Evolutionary conservation across 2,113 vertebrate species (phyloP).

Genomic region (Urocynchramus pylzowi): DNA sequence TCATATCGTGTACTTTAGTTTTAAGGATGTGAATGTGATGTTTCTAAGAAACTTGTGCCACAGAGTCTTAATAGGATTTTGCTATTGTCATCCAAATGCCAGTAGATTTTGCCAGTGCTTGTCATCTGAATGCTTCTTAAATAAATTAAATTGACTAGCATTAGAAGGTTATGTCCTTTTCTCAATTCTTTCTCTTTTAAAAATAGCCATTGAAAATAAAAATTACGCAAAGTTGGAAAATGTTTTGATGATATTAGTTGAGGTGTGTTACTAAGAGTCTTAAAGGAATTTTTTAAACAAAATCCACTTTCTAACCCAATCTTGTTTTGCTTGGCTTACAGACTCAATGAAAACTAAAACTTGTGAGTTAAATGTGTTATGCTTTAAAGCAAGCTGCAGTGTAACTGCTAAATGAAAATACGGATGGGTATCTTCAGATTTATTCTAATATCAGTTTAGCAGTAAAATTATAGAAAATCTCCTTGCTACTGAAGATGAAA

Average conservation of each 20-base stretch:
- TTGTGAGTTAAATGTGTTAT: not conserved
- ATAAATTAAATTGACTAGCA: not conserved
- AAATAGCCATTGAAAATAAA: not conserved
- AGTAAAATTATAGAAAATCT: not conserved
- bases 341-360: not conserved
- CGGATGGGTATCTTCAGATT: not conserved
- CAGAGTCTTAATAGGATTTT: not conserved
- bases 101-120: not conserved
- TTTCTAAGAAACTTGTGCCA: not conserved
- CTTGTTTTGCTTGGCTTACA: not conserved
- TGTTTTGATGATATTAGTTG: not conserved
- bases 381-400: not conserved
- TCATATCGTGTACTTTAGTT: not conserved
- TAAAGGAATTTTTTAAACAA: not conserved
- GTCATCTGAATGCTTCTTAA: not conserved
- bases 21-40: not conserved
- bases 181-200: not conserved
- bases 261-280: not conserved
- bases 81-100: not conserved
- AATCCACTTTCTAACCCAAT: not conserved
- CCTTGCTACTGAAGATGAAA: not conserved
- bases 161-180: not conserved
- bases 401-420: not conserved
- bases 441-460: not conserved
- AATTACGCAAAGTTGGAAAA: not conserved